These are phyloP conservation scores for Dolichomitus sp. DNA, from an alignment of 2,888 invertebrate genomes.

Conservation along the genomic window DNA sequence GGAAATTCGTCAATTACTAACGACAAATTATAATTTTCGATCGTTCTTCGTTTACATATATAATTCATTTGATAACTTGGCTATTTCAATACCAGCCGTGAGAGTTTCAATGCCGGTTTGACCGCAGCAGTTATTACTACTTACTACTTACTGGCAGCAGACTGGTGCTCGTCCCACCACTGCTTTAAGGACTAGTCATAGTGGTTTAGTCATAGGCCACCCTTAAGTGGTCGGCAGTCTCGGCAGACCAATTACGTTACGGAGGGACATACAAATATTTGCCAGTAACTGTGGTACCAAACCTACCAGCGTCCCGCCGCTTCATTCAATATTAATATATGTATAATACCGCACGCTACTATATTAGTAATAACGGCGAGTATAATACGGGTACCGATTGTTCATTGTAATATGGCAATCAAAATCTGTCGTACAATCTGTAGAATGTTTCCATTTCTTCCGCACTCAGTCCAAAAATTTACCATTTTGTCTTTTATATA, in stretches of 20 bases:
- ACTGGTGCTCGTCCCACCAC: neutral
- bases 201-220: neutral
- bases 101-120: conserved; percentile 18
- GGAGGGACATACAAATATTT: neutral
- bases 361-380: conserved; percentile 3
- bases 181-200: conserved; percentile 4
- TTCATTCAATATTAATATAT: conserved; percentile 26
- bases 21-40: neutral
- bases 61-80: neutral
- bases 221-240: neutral
- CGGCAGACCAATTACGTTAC: neutral
- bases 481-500: neutral
- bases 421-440: conserved; percentile 23
- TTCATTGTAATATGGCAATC: conserved; percentile 41
- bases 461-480: conserved; percentile 20
- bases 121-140: conserved; percentile 51
- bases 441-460: conserved; percentile 11
- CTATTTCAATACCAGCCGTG: neutral
- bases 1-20: neutral
- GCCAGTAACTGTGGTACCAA: neutral
- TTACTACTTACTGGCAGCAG: conserved; percentile 27
- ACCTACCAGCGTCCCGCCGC: neutral
- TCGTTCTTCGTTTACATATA: neutral
- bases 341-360: neutral
- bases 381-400: conserved; percentile 28